These are phyloP conservation scores for Phortica okadai DNA, from an alignment of 2,888 invertebrate genomes.

Conservation along the genomic window DNA sequence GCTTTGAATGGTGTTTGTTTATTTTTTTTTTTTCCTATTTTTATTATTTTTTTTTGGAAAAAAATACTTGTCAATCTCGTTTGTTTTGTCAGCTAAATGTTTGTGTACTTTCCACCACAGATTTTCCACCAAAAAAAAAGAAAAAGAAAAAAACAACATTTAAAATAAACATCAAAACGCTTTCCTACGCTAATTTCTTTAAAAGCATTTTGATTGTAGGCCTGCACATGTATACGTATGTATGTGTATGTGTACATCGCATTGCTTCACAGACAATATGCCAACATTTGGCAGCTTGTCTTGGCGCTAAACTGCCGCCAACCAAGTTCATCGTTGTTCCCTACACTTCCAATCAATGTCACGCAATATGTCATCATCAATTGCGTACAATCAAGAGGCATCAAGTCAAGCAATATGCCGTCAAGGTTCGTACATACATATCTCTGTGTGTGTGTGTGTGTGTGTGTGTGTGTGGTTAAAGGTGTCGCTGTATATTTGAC, in stretches of 20 bases:
- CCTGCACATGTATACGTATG: constrained; percentile 23
- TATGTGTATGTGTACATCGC: constrained; percentile 4
- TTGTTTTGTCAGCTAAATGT: background rate
- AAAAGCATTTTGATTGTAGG: constrained; percentile 45
- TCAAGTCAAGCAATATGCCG: constrained; percentile 21
- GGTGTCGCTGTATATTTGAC: constrained; percentile 28
- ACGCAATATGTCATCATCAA: constrained; percentile 53
- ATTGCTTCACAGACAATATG: background rate
- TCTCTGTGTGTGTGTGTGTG: background rate
- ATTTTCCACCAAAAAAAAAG: constrained; percentile 27
- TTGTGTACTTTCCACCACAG: background rate
- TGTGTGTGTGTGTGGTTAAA: constrained; percentile 8
- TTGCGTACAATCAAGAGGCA: constrained; percentile 34
- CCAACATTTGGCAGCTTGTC: background rate
- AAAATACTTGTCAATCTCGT: constrained; percentile 15
- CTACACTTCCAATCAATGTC: constrained; percentile 47
- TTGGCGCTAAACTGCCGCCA: background rate
- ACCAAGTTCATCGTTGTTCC: constrained; percentile 11
- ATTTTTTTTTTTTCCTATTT: constrained; percentile 40
- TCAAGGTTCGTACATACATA: too few species aligned
- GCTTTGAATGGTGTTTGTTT: background rate
- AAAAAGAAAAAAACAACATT: constrained; percentile 32
- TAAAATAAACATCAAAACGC: constrained; percentile 16
- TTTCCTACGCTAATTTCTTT: constrained; percentile 47
- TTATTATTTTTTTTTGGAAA: constrained; percentile 38